Evolutionary conservation across 2,888 invertebrate genomes (phyloP).

Genomic region (Dryobota labecula): DNA sequence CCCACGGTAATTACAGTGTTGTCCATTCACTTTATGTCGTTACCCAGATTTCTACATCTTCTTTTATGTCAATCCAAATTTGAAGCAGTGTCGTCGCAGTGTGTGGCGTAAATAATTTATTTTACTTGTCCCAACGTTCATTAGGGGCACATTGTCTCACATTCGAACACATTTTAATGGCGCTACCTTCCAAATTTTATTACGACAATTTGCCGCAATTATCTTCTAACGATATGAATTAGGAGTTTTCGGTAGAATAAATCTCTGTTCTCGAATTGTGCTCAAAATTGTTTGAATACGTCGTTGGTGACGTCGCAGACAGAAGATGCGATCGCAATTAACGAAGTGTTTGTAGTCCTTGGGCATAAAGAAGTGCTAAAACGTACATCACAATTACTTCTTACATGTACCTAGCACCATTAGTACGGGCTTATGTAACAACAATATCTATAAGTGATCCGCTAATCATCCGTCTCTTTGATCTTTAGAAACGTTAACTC

Average conservation of each 20-base stretch:
- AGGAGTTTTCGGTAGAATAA: constrained; percentile 68
- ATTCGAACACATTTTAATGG: constrained; percentile 81
- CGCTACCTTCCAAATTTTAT: constrained; percentile 83
- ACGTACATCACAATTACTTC: constrained; percentile 81
- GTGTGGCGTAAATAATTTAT: constrained; percentile 89
- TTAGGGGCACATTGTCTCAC: constrained; percentile 85
- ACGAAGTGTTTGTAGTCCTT: constrained; percentile 73
- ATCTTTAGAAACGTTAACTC: constrained; percentile 83
- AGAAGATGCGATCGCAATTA: constrained; percentile 54
- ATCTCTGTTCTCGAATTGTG: constrained; percentile 54
- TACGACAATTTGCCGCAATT: constrained; percentile 81
- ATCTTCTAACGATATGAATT: constrained; percentile 74
- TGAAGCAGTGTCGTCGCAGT: constrained; percentile 79
- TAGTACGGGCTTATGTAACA: constrained; percentile 83
- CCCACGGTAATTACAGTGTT: constrained; percentile 84
- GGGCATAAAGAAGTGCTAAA: constrained; percentile 84
- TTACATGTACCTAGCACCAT: constrained; percentile 77
- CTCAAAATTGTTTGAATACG: constrained; percentile 50
- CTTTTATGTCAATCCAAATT: constrained; percentile 82
- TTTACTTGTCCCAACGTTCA: constrained; percentile 82
- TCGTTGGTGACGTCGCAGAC: constrained; percentile 55
- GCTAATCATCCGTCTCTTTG: constrained; percentile 82
- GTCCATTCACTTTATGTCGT: constrained; percentile 89
- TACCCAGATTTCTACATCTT: constrained; percentile 87
- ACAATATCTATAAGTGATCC: constrained; percentile 83